Evolutionary conservation across 1,140 invertebrate species (phyloP).

Genomic region (Apis laboriosa): DNA sequence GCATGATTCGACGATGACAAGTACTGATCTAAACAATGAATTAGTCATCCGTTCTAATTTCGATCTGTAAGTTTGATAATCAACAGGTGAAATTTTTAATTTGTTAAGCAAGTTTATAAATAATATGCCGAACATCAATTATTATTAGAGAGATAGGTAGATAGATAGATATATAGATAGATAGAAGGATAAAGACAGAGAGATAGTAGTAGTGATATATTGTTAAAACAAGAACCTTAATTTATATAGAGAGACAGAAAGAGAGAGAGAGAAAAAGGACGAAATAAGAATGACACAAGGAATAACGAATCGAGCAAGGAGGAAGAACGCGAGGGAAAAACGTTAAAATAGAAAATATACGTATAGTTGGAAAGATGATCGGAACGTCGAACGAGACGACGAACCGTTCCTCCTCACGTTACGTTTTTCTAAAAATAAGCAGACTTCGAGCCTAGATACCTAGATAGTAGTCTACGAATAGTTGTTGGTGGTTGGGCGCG

Average conservation of each 20-base stretch:
- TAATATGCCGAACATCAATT: constrained; percentile 7
- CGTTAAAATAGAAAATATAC: constrained; percentile 61
- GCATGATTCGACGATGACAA: constrained; percentile 18
- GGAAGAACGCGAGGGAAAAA: background rate
- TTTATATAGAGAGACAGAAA: too few species aligned
- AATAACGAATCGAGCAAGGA: constrained; percentile 24
- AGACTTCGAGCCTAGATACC: constrained; percentile 81
- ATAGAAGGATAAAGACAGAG: background rate
- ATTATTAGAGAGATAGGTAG: too few species aligned
- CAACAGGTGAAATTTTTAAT: constrained; percentile 56
- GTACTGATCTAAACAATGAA: constrained; percentile 38
- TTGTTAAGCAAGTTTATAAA: constrained; percentile 45
- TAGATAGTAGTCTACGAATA: constrained; percentile 81
- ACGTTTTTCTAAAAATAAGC: constrained; percentile 80
- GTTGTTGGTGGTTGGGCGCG: constrained; percentile 68
- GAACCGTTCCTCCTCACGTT: constrained; percentile 79
- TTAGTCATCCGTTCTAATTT: constrained; percentile 50
- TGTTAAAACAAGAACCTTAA: too few species aligned
- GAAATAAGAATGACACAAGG: background rate
- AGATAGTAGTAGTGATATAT: too few species aligned
- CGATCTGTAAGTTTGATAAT: constrained; percentile 14
- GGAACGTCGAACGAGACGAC: constrained; percentile 68
- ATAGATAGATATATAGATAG: too few species aligned
- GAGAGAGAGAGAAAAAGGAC: too few species aligned
- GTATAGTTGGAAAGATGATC: constrained; percentile 49